Evolutionary conservation across 2,113 vertebrate species (phyloP).

Genomic region (Machaerirhynchus nigripectus): DNA sequence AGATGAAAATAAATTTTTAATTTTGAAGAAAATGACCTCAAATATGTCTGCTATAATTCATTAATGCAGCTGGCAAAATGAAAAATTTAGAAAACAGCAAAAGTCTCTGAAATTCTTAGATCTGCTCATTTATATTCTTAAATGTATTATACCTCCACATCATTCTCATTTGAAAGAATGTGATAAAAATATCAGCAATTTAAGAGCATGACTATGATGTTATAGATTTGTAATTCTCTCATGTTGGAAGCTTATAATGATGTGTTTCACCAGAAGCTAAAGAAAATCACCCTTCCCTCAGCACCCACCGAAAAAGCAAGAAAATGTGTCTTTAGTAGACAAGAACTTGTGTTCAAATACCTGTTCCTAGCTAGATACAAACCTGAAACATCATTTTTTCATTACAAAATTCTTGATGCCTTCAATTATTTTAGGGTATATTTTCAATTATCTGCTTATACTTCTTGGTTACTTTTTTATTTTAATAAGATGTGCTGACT

Average conservation of each 20-base stretch:
- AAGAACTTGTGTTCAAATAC: background rate
- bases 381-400: background rate
- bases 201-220: background rate
- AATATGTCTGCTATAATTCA: background rate
- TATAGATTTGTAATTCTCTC: background rate
- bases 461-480: background rate
- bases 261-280: accelerated
- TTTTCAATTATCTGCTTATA: background rate
- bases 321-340: background rate
- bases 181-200: background rate
- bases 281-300: background rate
- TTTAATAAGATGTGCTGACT: background rate
- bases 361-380: background rate
- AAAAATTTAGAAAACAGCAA: background rate
- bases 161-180: background rate
- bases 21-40: background rate
- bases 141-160: background rate
- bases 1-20: constrained; percentile 21
- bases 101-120: background rate
- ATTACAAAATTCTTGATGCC: background rate
- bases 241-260: background rate
- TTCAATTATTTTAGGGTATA: background rate
- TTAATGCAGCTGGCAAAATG: background rate
- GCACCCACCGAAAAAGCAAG: background rate
- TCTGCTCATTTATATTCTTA: background rate